A percentile compares a stretch with the other conserved stretches of the same genome.
These are phyloP conservation scores for Eclectus roratus DNA, from an alignment of 2,113 vertebrate genomes.

Conservation along the genomic window DNA sequence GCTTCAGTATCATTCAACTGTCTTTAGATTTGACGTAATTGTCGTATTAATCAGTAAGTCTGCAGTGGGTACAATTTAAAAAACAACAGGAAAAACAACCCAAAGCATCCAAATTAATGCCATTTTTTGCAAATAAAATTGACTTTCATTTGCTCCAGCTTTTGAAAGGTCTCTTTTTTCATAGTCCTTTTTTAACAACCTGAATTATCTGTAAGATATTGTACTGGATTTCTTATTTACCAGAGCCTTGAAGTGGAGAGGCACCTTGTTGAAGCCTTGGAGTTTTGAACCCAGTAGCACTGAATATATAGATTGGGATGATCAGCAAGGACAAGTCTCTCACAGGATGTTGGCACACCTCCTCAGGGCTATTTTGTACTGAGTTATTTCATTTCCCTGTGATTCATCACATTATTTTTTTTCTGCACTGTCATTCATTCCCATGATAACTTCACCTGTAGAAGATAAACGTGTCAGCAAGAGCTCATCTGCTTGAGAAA, in stretches of 20 bases:
- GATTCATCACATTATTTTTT: neutral
- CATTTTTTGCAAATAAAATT: neutral
- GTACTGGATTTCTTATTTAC: neutral
- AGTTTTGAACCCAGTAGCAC: neutral
- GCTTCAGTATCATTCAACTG: neutral
- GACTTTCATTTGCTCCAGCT: neutral
- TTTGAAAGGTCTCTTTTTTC: neutral
- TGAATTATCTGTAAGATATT: neutral
- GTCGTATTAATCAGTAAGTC: neutral
- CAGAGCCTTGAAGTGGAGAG: neutral
- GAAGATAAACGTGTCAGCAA: neutral
- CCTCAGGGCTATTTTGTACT: neutral
- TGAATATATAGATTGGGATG: neutral
- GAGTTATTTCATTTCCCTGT: neutral
- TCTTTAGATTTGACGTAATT: neutral
- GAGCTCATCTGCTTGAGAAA: neutral
- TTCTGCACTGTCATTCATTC: neutral
- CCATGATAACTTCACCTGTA: neutral
- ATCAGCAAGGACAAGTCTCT: neutral
- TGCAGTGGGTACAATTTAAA: neutral
- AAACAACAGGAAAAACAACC: neutral
- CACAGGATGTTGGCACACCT: neutral
- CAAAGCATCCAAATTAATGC: neutral
- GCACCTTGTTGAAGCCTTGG: neutral
- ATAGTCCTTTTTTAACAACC: neutral